These are phyloP conservation scores for Benthosema pterotum DNA, from an alignment of 2,797 vertebrate species.

Conservation along the genomic window DNA sequence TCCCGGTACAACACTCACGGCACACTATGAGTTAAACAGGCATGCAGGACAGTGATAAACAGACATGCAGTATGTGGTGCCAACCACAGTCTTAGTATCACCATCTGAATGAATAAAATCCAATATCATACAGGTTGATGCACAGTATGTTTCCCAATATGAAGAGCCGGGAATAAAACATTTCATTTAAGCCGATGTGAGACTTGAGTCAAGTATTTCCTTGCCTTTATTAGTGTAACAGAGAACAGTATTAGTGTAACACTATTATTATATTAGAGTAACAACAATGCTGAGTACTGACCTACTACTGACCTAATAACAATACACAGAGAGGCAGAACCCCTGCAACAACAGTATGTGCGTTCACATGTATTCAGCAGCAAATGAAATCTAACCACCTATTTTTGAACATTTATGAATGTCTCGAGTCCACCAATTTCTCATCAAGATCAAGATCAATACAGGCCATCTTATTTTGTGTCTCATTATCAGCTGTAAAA, in stretches of 20 bases:
- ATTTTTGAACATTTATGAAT: too few species aligned
- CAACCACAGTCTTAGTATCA: conserved; percentile 34
- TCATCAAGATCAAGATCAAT: too few species aligned
- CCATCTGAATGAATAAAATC: background rate
- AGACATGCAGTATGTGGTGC: conserved; percentile 4
- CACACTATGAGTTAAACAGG: conserved; percentile 58
- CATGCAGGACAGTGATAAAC: conserved; percentile 51
- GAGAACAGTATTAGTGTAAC: conserved; percentile 10
- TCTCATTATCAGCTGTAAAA: background rate
- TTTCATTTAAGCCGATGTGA: too few species aligned
- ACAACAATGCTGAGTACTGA: conserved; percentile 1
- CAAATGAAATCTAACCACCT: too few species aligned
- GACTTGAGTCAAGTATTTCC: background rate
- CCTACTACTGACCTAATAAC: background rate
- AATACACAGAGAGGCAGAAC: conserved; percentile 7
- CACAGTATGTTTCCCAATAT: background rate
- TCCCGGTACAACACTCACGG: conserved; percentile 29
- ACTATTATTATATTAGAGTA: conserved; percentile 39
- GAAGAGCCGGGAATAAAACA: too few species aligned
- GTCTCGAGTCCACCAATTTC: too few species aligned
- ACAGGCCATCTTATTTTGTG: background rate
- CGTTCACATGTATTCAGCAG: too few species aligned
- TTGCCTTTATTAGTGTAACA: background rate
- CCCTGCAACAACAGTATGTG: background rate
- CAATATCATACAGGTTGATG: background rate